Conservation (phyloP, 2,797 vertebrate species). For the Chelon auratus region DNA sequence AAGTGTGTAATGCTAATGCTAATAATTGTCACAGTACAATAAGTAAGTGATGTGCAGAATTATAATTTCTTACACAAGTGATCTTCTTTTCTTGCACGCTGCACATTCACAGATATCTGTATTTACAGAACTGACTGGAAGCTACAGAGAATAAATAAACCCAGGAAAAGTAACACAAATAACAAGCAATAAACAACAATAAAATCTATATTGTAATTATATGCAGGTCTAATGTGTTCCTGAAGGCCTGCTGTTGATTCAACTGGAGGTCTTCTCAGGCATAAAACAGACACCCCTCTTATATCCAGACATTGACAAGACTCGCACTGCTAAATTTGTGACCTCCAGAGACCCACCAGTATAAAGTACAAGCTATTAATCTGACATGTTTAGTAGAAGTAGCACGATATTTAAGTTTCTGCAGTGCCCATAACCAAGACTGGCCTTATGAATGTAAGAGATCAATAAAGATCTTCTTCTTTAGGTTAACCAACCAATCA, state of each 20-base stretch:
- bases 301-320: background rate
- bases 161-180: background rate
- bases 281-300: too few species aligned
- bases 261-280: background rate
- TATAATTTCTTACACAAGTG: background rate
- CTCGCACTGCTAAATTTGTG: background rate
- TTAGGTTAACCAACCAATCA: background rate
- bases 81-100: too few species aligned
- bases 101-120: background rate
- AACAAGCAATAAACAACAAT: background rate
- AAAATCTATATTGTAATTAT: background rate
- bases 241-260: background rate
- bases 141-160: background rate
- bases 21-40: background rate
- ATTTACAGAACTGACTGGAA: background rate
- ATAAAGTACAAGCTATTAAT: background rate
- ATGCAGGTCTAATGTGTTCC: background rate
- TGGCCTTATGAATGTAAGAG: too few species aligned
- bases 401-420: too few species aligned
- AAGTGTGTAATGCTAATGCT: background rate
- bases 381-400: too few species aligned
- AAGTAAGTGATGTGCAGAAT: background rate
- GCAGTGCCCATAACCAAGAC: too few species aligned
- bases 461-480: too few species aligned
- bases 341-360: background rate